Percentiles rank a stretch among this genome's conserved stretches.
These are phyloP conservation scores for Parauchenoglanis ngamensis DNA, from an alignment of 2,797 vertebrate species.

Conservation along the genomic window DNA sequence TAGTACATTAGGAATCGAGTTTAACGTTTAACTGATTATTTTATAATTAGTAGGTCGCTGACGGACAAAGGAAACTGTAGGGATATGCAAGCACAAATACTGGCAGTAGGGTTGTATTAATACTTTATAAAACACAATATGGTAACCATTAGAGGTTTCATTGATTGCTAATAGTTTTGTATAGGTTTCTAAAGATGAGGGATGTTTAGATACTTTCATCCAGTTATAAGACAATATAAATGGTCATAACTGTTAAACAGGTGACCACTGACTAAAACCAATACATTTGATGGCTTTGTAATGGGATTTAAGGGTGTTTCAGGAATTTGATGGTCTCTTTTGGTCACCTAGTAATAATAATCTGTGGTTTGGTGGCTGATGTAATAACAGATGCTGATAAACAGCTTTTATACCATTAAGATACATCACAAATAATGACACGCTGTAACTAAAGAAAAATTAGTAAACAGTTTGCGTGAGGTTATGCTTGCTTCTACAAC, in stretches of 20 bases:
- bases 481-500: neutral
- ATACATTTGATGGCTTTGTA: neutral
- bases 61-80: neutral
- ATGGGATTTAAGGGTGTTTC: neutral
- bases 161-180: neutral
- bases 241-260: neutral
- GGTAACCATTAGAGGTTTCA: neutral
- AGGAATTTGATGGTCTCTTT: neutral
- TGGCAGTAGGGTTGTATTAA: neutral
- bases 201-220: neutral
- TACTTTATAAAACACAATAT: neutral
- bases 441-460: neutral
- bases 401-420: neutral
- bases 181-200: too few species aligned
- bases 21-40: neutral
- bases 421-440: neutral
- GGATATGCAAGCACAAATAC: neutral
- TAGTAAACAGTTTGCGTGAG: neutral
- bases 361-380: neutral
- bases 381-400: neutral
- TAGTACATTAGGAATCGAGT: neutral
- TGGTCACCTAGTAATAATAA: slow-evolving; percentile 2
- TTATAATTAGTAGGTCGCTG: neutral
- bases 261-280: neutral
- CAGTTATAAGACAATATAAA: neutral